Percentiles rank a stretch among this genome's conserved stretches.
Evolutionary conservation across 2,113 vertebrate species (phyloP).

Genomic region (Grantiella picta): DNA sequence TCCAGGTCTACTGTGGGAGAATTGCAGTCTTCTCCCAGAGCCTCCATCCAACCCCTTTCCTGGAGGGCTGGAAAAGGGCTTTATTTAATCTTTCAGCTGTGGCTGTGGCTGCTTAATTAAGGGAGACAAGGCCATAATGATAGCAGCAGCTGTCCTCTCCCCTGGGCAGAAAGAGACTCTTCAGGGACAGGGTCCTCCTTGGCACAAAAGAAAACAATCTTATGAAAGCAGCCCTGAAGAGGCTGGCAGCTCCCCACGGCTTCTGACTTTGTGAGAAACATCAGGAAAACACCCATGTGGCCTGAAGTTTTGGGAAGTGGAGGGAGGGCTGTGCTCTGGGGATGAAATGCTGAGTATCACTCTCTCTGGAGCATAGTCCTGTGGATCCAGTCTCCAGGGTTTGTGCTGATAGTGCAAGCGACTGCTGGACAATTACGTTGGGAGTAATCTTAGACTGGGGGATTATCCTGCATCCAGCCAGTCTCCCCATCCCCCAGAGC

Average conservation of each 20-base stretch:
- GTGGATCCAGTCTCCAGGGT: background rate
- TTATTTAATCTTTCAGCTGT: background rate
- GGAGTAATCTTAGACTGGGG: conserved; percentile 34
- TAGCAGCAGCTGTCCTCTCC: conserved; percentile 30
- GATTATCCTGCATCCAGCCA: conserved; percentile 43
- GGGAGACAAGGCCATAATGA: conserved; percentile 18
- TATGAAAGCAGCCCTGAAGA: background rate
- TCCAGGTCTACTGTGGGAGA: background rate
- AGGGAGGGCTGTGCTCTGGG: background rate
- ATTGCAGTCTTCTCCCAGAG: background rate
- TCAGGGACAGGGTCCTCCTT: background rate
- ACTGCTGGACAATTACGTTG: conserved; percentile 23
- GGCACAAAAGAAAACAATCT: background rate
- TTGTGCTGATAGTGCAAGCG: background rate
- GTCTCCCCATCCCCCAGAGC: conserved; percentile 6
- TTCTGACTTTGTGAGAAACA: background rate
- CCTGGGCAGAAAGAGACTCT: background rate
- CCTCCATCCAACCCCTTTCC: background rate
- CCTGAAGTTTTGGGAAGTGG: background rate
- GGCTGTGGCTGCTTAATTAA: conserved; percentile 38
- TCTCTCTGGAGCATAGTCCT: background rate
- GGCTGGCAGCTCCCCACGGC: background rate
- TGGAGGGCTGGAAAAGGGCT: background rate
- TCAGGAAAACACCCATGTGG: background rate
- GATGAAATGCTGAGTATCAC: background rate